Conservation (phyloP, 2,113 vertebrate genomes). For the Terrapene triunguis region DNA sequence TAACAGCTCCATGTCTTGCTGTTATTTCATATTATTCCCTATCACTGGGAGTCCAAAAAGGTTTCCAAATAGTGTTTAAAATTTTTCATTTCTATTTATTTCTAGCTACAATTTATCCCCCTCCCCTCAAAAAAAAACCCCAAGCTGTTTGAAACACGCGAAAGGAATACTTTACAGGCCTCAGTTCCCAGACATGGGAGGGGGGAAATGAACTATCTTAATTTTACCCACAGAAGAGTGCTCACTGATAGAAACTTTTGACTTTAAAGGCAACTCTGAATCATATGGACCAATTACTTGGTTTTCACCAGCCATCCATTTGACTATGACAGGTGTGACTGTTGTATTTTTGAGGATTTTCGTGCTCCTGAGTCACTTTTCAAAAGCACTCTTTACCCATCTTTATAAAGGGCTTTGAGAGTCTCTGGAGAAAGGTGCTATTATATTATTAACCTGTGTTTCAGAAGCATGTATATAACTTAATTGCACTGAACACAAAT, state of each 20-base stretch:
- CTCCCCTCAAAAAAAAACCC: background rate
- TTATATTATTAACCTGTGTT: fast-evolving
- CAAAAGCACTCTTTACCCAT: background rate
- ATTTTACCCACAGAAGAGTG: background rate
- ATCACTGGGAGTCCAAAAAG: background rate
- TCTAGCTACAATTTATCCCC: background rate
- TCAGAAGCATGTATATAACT: background rate
- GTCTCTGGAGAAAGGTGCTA: background rate
- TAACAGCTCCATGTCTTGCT: background rate
- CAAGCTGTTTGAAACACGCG: background rate
- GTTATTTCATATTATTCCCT: background rate
- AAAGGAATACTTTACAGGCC: background rate
- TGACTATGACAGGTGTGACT: background rate
- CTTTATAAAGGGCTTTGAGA: background rate
- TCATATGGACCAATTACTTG: background rate
- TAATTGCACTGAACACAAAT: background rate
- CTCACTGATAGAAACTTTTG: background rate
- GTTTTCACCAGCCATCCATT: background rate
- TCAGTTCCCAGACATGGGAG: fast-evolving
- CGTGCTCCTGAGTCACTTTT: background rate
- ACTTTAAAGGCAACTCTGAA: background rate
- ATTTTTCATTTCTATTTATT: background rate
- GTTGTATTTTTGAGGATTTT: background rate
- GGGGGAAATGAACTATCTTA: background rate
- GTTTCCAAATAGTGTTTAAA: background rate